A percentile compares a stretch with the other conserved stretches of the same genome.
Evolutionary conservation across 2,113 vertebrate species (phyloP).

Genomic region (Periophthalmodon schlosseri): DNA sequence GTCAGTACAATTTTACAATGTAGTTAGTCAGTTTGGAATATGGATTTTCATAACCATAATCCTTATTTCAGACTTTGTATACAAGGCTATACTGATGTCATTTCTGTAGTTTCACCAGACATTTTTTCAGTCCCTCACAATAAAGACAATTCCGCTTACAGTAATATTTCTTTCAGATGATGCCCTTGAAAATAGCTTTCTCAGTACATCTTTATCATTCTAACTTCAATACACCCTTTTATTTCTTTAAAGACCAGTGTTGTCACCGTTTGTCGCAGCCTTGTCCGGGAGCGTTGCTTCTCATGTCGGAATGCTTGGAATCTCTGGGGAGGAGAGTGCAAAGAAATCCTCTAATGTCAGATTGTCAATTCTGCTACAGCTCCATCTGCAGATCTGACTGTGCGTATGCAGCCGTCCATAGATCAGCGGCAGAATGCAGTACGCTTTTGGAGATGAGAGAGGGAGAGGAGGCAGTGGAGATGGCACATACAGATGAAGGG

Average conservation of each 20-base stretch:
- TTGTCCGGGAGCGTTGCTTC: slow-evolving; percentile 1
- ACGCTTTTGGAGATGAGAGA: slow-evolving; percentile 20
- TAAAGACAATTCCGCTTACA: not conserved
- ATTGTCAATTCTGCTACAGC: slow-evolving; percentile 33
- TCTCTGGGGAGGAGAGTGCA: slow-evolving; percentile 7
- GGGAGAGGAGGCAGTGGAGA: slow-evolving; percentile 2
- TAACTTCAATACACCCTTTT: not conserved
- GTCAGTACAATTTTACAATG: no score
- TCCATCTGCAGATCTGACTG: not conserved
- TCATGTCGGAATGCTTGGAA: not conserved
- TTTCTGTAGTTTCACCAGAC: not conserved
- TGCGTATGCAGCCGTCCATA: not conserved
- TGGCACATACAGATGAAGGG: slow-evolving; percentile 48
- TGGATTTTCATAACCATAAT: no score
- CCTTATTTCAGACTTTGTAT: not conserved
- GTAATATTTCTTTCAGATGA: not conserved
- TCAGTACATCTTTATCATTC: not conserved
- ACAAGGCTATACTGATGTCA: not conserved
- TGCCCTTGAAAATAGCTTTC: not conserved
- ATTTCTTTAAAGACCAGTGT: not conserved
- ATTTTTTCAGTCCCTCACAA: not conserved
- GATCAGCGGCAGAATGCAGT: slow-evolving; percentile 32
- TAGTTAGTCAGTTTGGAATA: no score
- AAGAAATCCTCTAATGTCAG: slow-evolving; percentile 37
- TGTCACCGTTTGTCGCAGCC: slow-evolving; percentile 1